Conservation (phyloP, 2,797 vertebrate species). For the Buceros bicornis region DNA sequence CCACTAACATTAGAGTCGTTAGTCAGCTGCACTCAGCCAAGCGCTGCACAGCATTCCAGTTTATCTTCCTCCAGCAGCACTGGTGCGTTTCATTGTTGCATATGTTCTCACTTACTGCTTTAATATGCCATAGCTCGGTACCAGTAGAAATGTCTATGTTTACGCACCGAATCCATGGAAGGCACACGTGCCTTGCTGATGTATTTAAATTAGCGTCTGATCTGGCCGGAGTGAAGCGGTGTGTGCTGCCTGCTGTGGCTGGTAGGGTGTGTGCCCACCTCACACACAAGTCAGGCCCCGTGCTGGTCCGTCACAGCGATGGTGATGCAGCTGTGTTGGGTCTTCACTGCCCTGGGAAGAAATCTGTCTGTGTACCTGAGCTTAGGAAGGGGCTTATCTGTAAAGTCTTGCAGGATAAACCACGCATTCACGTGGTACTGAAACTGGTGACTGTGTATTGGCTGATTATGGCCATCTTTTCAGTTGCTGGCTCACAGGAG, state of each 20-base stretch:
- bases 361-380: not conserved
- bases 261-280: not conserved
- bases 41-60: not conserved
- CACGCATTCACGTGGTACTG: not conserved
- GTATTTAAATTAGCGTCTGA: not conserved
- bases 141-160: not conserved
- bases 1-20: constrained; percentile 15
- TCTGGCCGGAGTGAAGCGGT: not conserved
- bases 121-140: not conserved
- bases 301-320: rapidly evolving
- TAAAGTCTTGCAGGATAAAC: not conserved
- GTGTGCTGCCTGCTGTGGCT: not conserved
- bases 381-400: not conserved
- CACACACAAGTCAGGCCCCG: rapidly evolving
- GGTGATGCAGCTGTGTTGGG: not conserved
- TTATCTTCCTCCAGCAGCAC: constrained; percentile 55
- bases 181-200: rapidly evolving
- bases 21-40: constrained; percentile 45
- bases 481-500: not conserved
- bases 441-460: not conserved
- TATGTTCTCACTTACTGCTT: constrained; percentile 55
- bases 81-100: constrained; percentile 43
- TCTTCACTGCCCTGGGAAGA: not conserved
- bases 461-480: not conserved
- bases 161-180: rapidly evolving